Evolutionary conservation across 2,888 invertebrate genomes (phyloP), one percentile per base, ranked within the genome.

Genomic region (Nomada lathburiana): DNA sequence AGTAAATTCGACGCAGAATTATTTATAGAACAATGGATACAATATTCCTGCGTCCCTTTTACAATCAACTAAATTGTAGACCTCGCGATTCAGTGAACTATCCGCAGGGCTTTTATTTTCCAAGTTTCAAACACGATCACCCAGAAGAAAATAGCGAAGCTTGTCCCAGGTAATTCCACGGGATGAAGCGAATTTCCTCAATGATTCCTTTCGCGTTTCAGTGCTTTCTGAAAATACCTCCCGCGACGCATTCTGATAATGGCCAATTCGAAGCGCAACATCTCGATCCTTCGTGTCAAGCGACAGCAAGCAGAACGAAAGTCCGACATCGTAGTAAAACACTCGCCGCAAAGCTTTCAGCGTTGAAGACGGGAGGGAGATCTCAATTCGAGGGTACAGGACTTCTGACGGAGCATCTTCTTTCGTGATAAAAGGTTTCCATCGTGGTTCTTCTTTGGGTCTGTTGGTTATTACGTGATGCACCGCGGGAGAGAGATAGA

Each of bases 341-440:
- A 72, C 82, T 82, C 60, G 20, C 52, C 18, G n/a, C 13, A 50
- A 64, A 11, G 76, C 82, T 82, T 82, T 82, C 82, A 82, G 16
- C 63, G 42, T 55, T 57, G 72, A 52, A 81, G 75, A 71, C 62
- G 20, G 13, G 9, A 52, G 18, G 9, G 44, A 23, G n/a, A 20
- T 3, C 60, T 11, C 20, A 20, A 23, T 52, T 50, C 20, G 63
- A 26, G 70, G 52, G 42, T 63, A 44, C 62, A 23, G 62, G 26
- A 63, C 63, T 57, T 80, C 50, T 44, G 42, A 29, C 68, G 1
- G 47, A 23, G 20, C 67, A n/a, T 67, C 82, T 81, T 74, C 82
- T 75, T 82, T 76, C 59, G 64, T 69, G 76, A 72, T 82, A 82
- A 82, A 72, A 82, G 82, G 72, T 82, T 82, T 72, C 59, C 82